Conservation (phyloP, 2,797 vertebrate genomes). For the Sorex maritimensis region DNA sequence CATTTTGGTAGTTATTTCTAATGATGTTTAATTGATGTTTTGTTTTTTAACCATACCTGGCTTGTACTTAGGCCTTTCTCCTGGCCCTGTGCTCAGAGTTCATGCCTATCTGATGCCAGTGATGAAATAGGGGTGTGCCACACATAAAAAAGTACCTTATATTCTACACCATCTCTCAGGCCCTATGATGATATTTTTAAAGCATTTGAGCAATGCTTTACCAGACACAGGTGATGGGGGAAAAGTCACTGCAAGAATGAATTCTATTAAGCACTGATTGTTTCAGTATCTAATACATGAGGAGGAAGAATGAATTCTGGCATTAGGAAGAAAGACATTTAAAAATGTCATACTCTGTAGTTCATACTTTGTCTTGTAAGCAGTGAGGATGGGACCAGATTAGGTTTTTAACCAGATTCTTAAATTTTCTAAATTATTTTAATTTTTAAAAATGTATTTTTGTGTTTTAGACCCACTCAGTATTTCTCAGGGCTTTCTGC, state of each 20-base stretch:
- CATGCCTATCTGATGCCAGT: no score
- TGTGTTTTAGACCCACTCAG: no score
- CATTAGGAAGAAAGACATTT: not conserved
- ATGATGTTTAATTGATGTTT: no score
- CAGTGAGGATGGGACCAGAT: not conserved
- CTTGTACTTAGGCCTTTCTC: no score
- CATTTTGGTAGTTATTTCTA: no score
- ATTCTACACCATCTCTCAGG: no score
- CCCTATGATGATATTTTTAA: not conserved
- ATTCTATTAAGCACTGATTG: not conserved
- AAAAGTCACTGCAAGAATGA: not conserved
- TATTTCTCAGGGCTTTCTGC: no score
- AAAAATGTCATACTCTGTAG: not conserved
- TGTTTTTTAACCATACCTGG: no score
- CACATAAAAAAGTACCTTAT: no score
- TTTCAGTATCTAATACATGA: not conserved
- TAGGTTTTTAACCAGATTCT: not conserved
- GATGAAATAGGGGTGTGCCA: no score
- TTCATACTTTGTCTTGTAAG: not conserved
- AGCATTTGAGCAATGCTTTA: not conserved
- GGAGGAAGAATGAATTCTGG: not conserved
- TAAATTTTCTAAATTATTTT: not conserved
- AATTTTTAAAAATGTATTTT: no score
- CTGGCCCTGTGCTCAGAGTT: no score
- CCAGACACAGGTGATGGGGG: not conserved